Evolutionary conservation across 2,113 vertebrate genomes (phyloP), one percentile per base, ranked within the genome.

Genomic region (Ornithorhynchus anatinus): DNA sequence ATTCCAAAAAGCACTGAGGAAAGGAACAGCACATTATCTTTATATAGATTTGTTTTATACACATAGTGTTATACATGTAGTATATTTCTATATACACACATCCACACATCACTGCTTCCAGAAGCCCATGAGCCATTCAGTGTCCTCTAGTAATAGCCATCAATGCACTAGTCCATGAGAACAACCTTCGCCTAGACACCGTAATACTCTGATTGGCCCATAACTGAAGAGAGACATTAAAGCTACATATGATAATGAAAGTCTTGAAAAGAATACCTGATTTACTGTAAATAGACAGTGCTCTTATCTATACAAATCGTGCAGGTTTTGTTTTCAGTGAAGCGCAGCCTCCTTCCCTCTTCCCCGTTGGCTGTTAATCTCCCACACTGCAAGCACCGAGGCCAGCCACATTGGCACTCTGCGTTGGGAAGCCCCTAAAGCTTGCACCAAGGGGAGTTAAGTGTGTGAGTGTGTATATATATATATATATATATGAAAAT

Each of bases 21-120:
- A 78, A n/a, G n/a, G n/a, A n/a, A n/a, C 48, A 83, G 66, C 75
- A 78, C 42, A 27, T 60, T 48, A 23, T 54, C 52, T 52, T 47
- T 74, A 42, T 60, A 77, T 74, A 58, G 79, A 74, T 45, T 56
- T 45, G 36, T 69, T 77, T 71, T 68, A 82, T 61, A 84, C 35
- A 72, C 35, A 29, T 0, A 70, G 45, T 62, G 63, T 85, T 82
- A 72, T 68, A 82, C 69, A 75, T 0, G 6, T 31, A 54, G 39
- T 60, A 45, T 58, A 65, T 69, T 63, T 59, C 70, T 20, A 77
- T 64, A 39, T 1, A 79, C 29, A 48, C 27, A 6, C 72, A 71
- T 69, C 29, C 1, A 51, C 36, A 48, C 25, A 1, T 54, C 54
- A 31, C 69, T 53, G 66, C 80, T 88, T 86, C 75, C 80, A 80